A percentile compares a stretch with the other conserved stretches of the same genome.
phyloP scores from a whole-genome alignment of 2,113 vertebrate species.

The Tonatia bakeri region DNA sequence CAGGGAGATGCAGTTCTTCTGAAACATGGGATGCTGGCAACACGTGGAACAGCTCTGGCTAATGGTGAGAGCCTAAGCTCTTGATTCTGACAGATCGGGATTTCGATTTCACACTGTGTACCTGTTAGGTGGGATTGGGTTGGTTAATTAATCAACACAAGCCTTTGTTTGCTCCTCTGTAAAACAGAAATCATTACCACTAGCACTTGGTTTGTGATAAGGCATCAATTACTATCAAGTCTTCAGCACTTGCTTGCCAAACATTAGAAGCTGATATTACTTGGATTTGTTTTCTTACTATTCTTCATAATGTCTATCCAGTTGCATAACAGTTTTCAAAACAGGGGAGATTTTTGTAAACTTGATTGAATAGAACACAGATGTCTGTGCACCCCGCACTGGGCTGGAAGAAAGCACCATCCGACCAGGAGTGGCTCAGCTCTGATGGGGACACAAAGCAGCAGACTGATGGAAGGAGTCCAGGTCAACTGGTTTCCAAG shows the following conservation, averaged over 20 bases:
- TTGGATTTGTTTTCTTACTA: background rate
- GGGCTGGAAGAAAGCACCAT: background rate
- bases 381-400: background rate
- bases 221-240: background rate
- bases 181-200: background rate
- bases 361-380: background rate
- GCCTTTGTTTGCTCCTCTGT: background rate
- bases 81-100: background rate
- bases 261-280: background rate
- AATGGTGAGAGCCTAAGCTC: background rate
- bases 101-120: background rate
- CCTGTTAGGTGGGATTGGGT: background rate
- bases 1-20: background rate
- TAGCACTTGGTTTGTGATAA: background rate
- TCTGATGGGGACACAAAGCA: background rate
- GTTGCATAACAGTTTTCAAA: background rate
- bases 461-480: background rate
- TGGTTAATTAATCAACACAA: background rate
- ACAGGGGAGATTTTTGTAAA: background rate
- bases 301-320: background rate
- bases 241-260: background rate
- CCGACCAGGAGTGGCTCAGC: background rate
- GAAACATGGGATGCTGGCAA: background rate
- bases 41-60: background rate
- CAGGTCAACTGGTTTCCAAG: background rate